Evolutionary conservation across 2,888 invertebrate genomes (phyloP), one percentile per base, ranked within the genome.

Genomic region (Meghimatium bilineatum): DNA sequence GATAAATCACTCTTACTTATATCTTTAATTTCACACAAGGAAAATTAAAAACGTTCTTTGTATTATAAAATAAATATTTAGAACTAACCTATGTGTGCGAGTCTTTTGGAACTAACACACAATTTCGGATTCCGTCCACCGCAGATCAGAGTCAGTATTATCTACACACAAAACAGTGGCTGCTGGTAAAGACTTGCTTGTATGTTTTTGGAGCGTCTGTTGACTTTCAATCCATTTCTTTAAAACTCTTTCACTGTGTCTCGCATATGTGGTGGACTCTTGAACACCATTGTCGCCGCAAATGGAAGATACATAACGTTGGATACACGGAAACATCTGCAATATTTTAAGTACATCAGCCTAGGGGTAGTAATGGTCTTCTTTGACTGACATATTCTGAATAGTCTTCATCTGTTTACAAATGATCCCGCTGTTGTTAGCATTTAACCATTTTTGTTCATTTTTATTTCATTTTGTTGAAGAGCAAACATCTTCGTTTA

Each of bases 161-260:
- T 49, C 10, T 49, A 49, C 26, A n/a, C 10, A 72, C n/a, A n/a
- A n/a, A n/a, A n/a, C n/a, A n/a, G n/a, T n/a, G n/a, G n/a, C n/a
- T n/a, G n/a, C n/a, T n/a, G n/a, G n/a, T n/a, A 44, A 44, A 6
- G 12, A 49, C 49, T 17, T 74, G 49, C 72, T 74, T 49, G 72
- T 29, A 74, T 74, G 72, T 17, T n/a, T n/a, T n/a, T 49, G 71
- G 36, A 29, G 49, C 5, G 14, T 49, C 14, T 74, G 72, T 49
- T 74, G 72, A 8, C 20, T 74, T 44, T 74, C 49, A 49, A 44
- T 74, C 72, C 72, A 74, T 74, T 14, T 44, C 26, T 10, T 29
- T 26, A 49, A 49, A 36, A 29, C n/a, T n/a, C 29, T 5, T n/a
- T 8, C 10, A 3, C 49, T n/a, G 29, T 74, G 44, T 74, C 72